Base-by-base conservation (phyloP, 2,113 vertebrate genomes). In the Bagarius yarrelli region DNA sequence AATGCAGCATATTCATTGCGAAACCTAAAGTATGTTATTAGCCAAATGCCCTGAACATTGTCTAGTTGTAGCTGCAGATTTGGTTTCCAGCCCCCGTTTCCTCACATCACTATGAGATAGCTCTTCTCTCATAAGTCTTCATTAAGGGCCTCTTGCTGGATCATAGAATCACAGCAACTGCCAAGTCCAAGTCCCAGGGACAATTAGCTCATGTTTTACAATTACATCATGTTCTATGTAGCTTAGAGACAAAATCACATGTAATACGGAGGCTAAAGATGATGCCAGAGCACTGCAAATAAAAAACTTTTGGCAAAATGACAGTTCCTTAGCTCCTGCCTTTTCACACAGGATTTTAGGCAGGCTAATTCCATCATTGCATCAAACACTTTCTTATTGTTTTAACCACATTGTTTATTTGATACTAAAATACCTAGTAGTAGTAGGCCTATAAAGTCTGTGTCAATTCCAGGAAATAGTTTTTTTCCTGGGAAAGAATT, bases 141-240 rank as follows among this genome's bases (percentile, higher is more conserved):
- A 91, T 90, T 91, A 92, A 86, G 87, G 86, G 84, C 84, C 89
- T 86, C 81, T 47, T 78, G 86, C 85, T 87, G 84, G 85, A 86
- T 89, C 70, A 52, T 87, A 88, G 86, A 90, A 85, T 86, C 77
- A 52, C 70, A 67, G 59, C 30, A 61, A 90, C 85, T 86, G 86
- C 86, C 89, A 88, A 85, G 85, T 83, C 71, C 83, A 55, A 88
- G 79, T 88, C 88, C 84, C 64, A 81, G 87, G 90, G 88, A 92
- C 88, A 90, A 92, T 92, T 93, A 91, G 88, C 90, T 90, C 86
- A 87, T 88, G 85, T 85, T 86, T 85, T 89, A 92, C 90, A 92
- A 91, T 88, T 91, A 91, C 88, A 90, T 89, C 88, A 91, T 89
- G 86, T 77, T 87, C 82, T 61, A 36, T 76, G 77, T 63, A 69